Base-by-base conservation (phyloP, 2,113 vertebrate species). In the Seriola aureovittata region DNA sequence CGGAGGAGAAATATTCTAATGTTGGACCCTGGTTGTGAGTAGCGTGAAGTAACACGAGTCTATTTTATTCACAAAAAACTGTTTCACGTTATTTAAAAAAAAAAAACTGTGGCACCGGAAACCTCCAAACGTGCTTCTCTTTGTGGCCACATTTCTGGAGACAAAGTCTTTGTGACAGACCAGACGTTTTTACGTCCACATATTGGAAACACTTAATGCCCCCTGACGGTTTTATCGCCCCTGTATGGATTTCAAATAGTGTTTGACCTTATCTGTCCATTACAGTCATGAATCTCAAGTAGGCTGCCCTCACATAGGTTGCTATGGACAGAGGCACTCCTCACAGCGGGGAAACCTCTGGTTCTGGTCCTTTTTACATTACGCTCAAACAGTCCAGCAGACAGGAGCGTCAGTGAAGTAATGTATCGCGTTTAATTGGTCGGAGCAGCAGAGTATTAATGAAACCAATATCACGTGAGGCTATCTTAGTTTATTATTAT, bases 241-340 rank as follows among this genome's bases (percentile, higher is more conserved):
- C 44, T 4, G 21, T 54, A 3, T 48, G 13, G 14, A 63, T 80
- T 63, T 58, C 36, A 44, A 8, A 64, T 11, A 46, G 21, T 67
- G 34, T 75, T 21, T 74, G 71, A 81, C 80, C 82, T 79, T 21
- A 85, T 25, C 34, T 79, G 85, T 73, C 69, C 42, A 25, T 54
- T 64, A 32, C 3, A 50, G 25, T 67, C 13, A 71, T 7, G 23
- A 70, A 54, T 62, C 70, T 25, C 34, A n/a, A 23, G 38, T 52
- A 48, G 19, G 34, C 12, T 54, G 40, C 38, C 0, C 60, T 62
- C 70, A 0, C 25, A 13, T 4, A 63, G 36, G 46, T 29, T 29
- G 29, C 29, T 29, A 2, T 8, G 60, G 42, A 9, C 19, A 21
- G n/a, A 66, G 60, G 21, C 75, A 75, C 71, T 66, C 48, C 50